Base-by-base conservation (phyloP, 2,888 invertebrate species). In the Coecobrya sp. region DNA sequence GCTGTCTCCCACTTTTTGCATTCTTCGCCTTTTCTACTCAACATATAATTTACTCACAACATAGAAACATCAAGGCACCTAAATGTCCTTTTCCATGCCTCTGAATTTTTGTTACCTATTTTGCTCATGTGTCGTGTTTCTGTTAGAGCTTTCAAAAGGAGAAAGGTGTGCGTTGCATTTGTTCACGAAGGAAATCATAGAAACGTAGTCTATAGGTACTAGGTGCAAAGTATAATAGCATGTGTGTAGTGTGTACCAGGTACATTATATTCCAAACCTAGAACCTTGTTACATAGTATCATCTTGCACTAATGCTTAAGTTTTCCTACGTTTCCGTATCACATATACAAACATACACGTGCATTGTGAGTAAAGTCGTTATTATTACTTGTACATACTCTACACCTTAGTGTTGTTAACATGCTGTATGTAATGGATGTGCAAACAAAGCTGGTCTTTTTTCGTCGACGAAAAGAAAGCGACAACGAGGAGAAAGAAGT, bases 371-470 rank as follows among this genome's bases (percentile, higher is more conserved):
- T 1, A 27, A 30, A 30, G 55, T 30, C 65, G 70, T 55, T 59
- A 52, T 55, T 55, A 85, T 90, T 90, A 90, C 70, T 49, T 52
- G 30, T 62, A 22, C 22, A 4, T 22, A 25, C 49, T 22, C 55
- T 68, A 25, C 27, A 76, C 30, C 45, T 79, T 27, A 59, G 42
- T 16, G 45, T 27, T 92, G 87, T 92, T 81, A 86, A 86, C 55
- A 86, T 86, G 90, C 84, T n/a, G n/a, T 68, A 86, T 84, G 89
- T 92, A 92, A 92, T 92, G 92, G 92, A 89, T 92, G 92, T 89
- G 92, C 86, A 92, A 89, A 92, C 89, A 92, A 91, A 82, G 73
- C 68, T 79, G 68, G 65, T 81, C 27, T 68, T 70, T 81, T 84
- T 76, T 87, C 42, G 0, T 65, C 11, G 59, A 55, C 19, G 45